phyloP scores from a whole-genome alignment of 1,140 invertebrate species.

The Prorops nasuta region DNA sequence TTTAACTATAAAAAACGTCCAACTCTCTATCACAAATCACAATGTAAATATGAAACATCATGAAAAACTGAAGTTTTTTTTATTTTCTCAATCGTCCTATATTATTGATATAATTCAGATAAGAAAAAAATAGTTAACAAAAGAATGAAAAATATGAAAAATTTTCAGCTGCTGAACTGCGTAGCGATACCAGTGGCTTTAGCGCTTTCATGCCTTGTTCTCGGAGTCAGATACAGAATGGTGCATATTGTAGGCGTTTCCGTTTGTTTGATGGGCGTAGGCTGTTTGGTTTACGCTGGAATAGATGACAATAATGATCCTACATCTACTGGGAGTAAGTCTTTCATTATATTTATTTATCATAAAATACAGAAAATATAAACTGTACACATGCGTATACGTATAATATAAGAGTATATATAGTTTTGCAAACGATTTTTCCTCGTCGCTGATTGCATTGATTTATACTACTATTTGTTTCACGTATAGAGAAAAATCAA shows the following conservation, averaged over 20 bases:
- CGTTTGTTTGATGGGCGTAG: constrained; percentile 78
- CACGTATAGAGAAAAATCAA: constrained; percentile 69
- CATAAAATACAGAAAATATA: too few species aligned
- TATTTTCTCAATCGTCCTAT: too few species aligned
- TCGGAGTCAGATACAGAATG: constrained; percentile 69
- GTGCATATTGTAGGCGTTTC: constrained; percentile 80
- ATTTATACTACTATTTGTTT: constrained; percentile 5
- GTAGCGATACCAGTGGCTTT: constrained; percentile 83
- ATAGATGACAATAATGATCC: constrained; percentile 63
- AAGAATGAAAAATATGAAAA: constrained; percentile 3
- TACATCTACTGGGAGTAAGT: constrained; percentile 58
- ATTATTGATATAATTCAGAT: too few species aligned
- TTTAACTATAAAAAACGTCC: too few species aligned
- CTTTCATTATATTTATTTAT: background rate
- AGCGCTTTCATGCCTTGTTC: constrained; percentile 69
- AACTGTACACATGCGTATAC: too few species aligned
- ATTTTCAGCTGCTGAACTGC: constrained; percentile 80
- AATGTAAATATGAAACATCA: too few species aligned
- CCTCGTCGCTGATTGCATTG: background rate
- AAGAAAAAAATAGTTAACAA: too few species aligned
- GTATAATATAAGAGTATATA: too few species aligned
- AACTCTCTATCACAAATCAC: too few species aligned
- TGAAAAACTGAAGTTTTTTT: too few species aligned
- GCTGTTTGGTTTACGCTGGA: constrained; percentile 81
- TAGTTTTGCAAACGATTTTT: too few species aligned